A percentile compares a stretch with the other conserved stretches of the same genome.
Conservation (phyloP, 2,797 vertebrate species). For the Chelonia mydas region DNA sequence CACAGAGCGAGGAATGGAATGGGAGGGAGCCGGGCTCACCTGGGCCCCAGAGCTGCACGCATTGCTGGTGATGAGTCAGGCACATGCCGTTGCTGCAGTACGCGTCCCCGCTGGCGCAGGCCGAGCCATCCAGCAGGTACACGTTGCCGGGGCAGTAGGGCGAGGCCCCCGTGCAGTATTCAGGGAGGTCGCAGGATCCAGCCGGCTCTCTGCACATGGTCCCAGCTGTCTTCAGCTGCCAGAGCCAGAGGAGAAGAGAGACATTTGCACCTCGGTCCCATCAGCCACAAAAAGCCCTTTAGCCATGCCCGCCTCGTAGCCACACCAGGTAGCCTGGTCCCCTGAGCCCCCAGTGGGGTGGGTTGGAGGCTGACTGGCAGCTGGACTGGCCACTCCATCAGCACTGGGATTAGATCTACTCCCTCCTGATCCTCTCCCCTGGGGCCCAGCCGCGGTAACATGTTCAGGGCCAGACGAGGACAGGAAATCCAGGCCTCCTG, state of each 20-base stretch:
- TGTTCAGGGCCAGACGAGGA: too few relatives aligned
- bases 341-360: background rate
- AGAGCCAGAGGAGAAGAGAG: background rate
- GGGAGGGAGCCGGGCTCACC: constrained; percentile 77
- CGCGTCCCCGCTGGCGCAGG: constrained; percentile 85
- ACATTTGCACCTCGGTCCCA: background rate
- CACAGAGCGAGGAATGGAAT: fast-evolving
- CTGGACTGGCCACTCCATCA: background rate
- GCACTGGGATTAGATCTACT: background rate
- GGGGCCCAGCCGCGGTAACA: background rate
- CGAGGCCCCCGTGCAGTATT: constrained; percentile 92
- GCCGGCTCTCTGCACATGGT: constrained; percentile 88
- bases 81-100: constrained; percentile 95
- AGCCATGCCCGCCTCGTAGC: background rate
- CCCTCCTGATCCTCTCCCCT: too few relatives aligned
- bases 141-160: constrained; percentile 91
- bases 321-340: background rate
- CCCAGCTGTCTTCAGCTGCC: constrained; percentile 90
- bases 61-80: constrained; percentile 92
- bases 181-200: constrained; percentile 92
- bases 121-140: constrained; percentile 91
- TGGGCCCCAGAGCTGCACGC: constrained; percentile 93
- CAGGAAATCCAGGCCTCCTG: background rate
- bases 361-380: background rate
- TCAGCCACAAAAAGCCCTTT: background rate